These are phyloP conservation scores for Onychostoma macrolepis DNA, from an alignment of 2,113 vertebrate genomes.

Conservation along the genomic window DNA sequence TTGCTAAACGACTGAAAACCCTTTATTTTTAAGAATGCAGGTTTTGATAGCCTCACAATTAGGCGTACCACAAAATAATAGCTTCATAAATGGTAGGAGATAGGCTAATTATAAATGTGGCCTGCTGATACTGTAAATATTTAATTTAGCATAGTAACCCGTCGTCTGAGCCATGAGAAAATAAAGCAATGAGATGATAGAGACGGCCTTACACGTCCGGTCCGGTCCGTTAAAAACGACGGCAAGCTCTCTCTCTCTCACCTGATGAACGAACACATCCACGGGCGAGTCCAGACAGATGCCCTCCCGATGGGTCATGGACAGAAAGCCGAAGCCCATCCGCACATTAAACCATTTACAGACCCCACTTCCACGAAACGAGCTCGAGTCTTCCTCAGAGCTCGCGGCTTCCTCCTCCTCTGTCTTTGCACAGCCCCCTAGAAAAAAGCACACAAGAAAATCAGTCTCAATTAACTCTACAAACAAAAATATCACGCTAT, in stretches of 20 bases:
- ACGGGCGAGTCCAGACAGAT: conserved; percentile 80
- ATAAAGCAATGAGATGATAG: background rate
- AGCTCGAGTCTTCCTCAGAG: conserved; percentile 71
- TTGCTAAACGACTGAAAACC: background rate
- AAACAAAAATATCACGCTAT: background rate
- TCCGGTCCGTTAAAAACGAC: background rate
- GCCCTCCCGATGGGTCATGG: conserved; percentile 87
- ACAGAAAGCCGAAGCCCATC: conserved; percentile 95
- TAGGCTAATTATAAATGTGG: background rate
- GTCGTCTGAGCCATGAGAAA: background rate
- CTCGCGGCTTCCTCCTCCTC: conserved; percentile 76
- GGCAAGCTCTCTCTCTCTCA: conserved; percentile 65
- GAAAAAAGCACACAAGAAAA: background rate
- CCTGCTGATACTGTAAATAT: background rate
- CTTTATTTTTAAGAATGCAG: background rate
- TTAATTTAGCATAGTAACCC: background rate
- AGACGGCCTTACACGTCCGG: background rate
- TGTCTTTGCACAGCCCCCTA: conserved; percentile 80
- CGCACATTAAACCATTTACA: conserved; percentile 96
- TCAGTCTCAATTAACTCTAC: background rate
- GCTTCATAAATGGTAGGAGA: background rate
- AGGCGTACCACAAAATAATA: background rate
- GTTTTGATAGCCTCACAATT: background rate
- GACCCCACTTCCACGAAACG: conserved; percentile 82
- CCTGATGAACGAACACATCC: conserved; percentile 96